These are phyloP conservation scores for Phoxinus dragarum DNA, from an alignment of 2,797 vertebrate genomes.

Conservation along the genomic window DNA sequence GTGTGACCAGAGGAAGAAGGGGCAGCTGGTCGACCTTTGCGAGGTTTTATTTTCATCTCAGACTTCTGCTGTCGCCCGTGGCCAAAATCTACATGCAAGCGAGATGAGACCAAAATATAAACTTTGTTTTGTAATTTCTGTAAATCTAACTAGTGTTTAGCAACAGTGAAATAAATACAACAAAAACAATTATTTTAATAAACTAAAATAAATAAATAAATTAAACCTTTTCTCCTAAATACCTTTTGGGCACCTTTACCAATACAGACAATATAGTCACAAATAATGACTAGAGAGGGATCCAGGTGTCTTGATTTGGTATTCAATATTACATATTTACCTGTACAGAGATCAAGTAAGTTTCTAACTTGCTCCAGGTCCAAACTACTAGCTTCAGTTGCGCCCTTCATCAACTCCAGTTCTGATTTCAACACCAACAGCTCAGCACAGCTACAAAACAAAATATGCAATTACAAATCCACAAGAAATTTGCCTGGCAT, in stretches of 20 bases:
- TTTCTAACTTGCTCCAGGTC: conserved; percentile 86
- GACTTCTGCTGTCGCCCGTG: conserved; percentile 60
- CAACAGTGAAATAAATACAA: background rate
- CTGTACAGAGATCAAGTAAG: conserved; percentile 85
- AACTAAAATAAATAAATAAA: background rate
- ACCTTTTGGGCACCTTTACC: background rate
- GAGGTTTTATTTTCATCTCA: conserved; percentile 80
- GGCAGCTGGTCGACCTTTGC: conserved; percentile 73
- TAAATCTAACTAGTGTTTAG: background rate
- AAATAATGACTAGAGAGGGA: background rate
- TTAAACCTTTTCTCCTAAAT: background rate
- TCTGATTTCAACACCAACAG: conserved; percentile 89
- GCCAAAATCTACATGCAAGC: conserved; percentile 54
- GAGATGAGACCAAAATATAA: background rate
- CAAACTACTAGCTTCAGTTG: conserved; percentile 77
- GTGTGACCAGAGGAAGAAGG: conserved; percentile 26
- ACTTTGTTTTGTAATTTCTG: background rate
- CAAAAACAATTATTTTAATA: no score
- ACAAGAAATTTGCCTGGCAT: background rate
- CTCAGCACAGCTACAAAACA: conserved; percentile 80
- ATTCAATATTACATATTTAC: conserved; percentile 68
- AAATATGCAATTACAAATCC: background rate
- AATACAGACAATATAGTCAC: background rate
- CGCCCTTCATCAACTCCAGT: conserved; percentile 84
- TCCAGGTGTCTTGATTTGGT: background rate